phyloP scores from a whole-genome alignment of 2,888 invertebrate genomes.

The Mayetiola destructor region DNA sequence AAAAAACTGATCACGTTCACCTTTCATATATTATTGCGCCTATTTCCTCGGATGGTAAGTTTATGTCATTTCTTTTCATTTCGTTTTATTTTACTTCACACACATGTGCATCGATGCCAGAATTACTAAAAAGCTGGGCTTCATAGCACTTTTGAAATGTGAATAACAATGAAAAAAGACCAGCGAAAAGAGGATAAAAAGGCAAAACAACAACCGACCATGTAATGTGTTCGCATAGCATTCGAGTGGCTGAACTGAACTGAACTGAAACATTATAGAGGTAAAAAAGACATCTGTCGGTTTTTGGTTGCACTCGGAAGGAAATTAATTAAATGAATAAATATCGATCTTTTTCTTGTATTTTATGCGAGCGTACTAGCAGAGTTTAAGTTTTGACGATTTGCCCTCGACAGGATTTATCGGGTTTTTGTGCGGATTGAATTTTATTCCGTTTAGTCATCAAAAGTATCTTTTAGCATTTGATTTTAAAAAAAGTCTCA shows the following conservation, averaged over 20 bases:
- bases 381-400: not conserved
- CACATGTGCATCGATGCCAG: conserved; percentile 7
- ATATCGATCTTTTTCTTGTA: conserved; percentile 12
- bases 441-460: conserved; percentile 6
- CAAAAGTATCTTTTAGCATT: conserved; percentile 2
- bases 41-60: conserved; percentile 2
- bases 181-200: conserved; percentile 9
- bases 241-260: not conserved
- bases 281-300: conserved; percentile 15
- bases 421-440: not conserved
- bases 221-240: not conserved
- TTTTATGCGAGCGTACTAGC: no score
- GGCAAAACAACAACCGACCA: not conserved
- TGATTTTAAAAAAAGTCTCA: conserved; percentile 7
- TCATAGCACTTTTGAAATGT: conserved; percentile 2
- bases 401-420: not conserved
- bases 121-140: conserved; percentile 6
- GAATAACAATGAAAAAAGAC: conserved; percentile 2
- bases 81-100: not conserved
- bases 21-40: conserved; percentile 6
- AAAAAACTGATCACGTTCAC: not conserved
- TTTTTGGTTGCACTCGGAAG: conserved; percentile 16
- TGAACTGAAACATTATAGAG: conserved; percentile 6
- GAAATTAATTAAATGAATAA: conserved; percentile 15
- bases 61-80: conserved; percentile 2